A percentile compares a stretch with the other conserved stretches of the same genome.
Evolutionary conservation across 2,113 vertebrate species (phyloP).

Genomic region (Pyxicephalus adspersus): DNA sequence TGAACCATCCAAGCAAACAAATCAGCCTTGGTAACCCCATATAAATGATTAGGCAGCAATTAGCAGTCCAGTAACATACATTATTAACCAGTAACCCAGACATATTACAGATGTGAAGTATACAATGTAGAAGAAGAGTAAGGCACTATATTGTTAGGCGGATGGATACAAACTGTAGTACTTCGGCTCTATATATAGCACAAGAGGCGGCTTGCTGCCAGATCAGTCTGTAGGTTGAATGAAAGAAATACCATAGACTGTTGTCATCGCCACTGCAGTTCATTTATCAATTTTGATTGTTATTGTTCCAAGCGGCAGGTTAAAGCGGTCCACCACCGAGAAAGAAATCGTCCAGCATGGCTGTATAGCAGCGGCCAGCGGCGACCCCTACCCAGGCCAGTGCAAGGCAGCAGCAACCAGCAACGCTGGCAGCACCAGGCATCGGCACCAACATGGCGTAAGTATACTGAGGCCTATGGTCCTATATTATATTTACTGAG

Average conservation of each 20-base stretch:
- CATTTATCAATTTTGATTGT: neutral
- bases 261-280: too few species aligned
- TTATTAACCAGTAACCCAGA: too few species aligned
- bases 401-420: conserved; percentile 43
- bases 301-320: neutral
- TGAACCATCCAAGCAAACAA: too few species aligned
- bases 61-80: too few species aligned
- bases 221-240: conserved; percentile 46
- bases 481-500: too few species aligned
- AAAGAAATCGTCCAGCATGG: conserved; percentile 17
- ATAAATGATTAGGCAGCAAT: too few species aligned
- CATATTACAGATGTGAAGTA: neutral
- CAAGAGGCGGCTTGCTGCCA: neutral
- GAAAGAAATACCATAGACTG: neutral
- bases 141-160: neutral
- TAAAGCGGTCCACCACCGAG: neutral
- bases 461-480: too few species aligned
- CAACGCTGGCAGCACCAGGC: conserved; percentile 38
- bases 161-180: conserved; percentile 6
- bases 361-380: conserved; percentile 40
- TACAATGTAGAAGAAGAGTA: conserved; percentile 10
- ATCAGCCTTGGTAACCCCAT: too few species aligned
- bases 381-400: conserved; percentile 30
- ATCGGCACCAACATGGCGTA: conserved; percentile 41
- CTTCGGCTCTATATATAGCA: conserved; percentile 3